Conservation (phyloP, 2,888 invertebrate genomes). For the Alloplasta piceator region DNA sequence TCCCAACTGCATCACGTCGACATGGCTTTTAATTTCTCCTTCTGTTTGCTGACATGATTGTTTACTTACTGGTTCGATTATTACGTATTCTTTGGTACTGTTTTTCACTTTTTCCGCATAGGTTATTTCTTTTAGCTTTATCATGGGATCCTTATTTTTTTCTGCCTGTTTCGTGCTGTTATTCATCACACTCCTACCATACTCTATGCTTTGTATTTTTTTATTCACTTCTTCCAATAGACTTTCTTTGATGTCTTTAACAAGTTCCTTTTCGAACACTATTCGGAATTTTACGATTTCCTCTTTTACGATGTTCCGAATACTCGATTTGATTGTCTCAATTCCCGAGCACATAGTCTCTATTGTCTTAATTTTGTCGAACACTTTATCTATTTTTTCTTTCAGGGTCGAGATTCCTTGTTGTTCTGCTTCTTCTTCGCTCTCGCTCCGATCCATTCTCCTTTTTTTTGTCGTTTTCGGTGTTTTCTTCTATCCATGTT, state of each 20-base stretch:
- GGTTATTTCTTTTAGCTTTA: neutral
- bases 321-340: neutral
- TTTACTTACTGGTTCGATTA: slow-evolving; percentile 34
- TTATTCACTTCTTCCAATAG: neutral
- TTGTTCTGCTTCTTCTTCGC: neutral
- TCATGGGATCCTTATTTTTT: neutral
- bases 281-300: neutral
- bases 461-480: neutral
- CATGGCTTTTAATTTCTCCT: slow-evolving; percentile 41
- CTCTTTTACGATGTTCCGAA: slow-evolving; percentile 3
- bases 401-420: neutral
- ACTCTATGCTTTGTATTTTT: neutral
- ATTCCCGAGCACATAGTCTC: neutral
- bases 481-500: neutral
- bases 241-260: neutral
- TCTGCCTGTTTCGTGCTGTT: neutral
- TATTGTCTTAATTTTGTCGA: neutral
- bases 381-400: slow-evolving; percentile 12
- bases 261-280: too few relatives aligned
- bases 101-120: slow-evolving; percentile 30
- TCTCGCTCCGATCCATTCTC: neutral
- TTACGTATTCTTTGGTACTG: slow-evolving; percentile 25
- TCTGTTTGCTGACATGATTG: slow-evolving; percentile 43
- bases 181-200: too few relatives aligned
- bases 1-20: slow-evolving; percentile 45